phyloP scores from a whole-genome alignment of 2,113 vertebrate genomes.

The Pyxicephalus adspersus region DNA sequence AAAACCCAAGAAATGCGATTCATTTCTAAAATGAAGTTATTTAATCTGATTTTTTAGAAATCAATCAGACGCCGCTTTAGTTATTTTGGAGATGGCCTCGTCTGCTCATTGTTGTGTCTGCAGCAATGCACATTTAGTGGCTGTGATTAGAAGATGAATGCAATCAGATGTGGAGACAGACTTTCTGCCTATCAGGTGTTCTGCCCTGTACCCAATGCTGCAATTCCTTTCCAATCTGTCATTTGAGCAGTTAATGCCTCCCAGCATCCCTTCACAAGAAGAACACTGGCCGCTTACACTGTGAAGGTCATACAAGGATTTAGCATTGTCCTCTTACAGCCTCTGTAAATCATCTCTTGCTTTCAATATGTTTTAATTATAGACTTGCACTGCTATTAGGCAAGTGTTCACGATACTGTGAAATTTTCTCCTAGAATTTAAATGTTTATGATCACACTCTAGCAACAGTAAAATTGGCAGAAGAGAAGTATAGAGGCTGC shows the following conservation, averaged over 20 bases:
- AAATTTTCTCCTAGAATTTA: background rate
- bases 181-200: slow-evolving; percentile 24
- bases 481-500: no score
- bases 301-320: slow-evolving; percentile 44
- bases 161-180: slow-evolving; percentile 21
- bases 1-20: no score
- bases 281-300: slow-evolving; percentile 11
- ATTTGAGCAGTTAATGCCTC: slow-evolving; percentile 32
- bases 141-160: background rate
- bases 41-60: no score
- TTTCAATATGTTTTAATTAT: slow-evolving; percentile 14
- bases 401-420: background rate
- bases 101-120: background rate
- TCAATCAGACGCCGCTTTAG: no score
- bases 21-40: no score
- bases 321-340: slow-evolving; percentile 8
- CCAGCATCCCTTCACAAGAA: slow-evolving; percentile 8
- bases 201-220: background rate
- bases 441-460: background rate
- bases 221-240: slow-evolving; percentile 16
- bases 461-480: no score
- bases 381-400: background rate
- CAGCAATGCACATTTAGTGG: background rate
- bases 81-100: background rate
- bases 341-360: slow-evolving; percentile 4